Percentiles rank a stretch among this genome's conserved stretches.
phyloP scores from a whole-genome alignment of 2,113 vertebrate species.

The Verasper variegatus region DNA sequence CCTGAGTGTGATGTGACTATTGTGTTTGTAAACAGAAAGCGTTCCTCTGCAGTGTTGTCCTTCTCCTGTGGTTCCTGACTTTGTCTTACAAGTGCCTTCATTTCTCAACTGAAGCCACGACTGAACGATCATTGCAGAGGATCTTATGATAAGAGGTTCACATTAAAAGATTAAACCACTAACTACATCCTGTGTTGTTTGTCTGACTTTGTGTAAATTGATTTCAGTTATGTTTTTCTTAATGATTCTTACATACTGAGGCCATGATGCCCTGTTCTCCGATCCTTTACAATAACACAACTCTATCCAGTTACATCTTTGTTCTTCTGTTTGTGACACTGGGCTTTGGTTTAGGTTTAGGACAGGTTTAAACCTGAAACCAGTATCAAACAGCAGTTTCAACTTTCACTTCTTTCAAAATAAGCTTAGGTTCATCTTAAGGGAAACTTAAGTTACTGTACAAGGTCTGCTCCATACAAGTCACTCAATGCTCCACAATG shows the following conservation, averaged over 20 bases:
- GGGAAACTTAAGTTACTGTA: no score
- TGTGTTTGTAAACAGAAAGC: slow-evolving; percentile 8
- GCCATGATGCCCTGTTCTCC: no score
- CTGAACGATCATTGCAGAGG: slow-evolving; percentile 22
- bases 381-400: no score
- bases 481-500: no score
- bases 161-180: slow-evolving; percentile 16
- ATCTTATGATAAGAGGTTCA: slow-evolving; percentile 12
- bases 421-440: no score
- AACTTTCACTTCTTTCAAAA: no score
- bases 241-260: background rate
- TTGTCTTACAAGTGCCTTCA: slow-evolving; percentile 40
- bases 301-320: background rate
- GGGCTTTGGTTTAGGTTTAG: no score
- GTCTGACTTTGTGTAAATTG: background rate
- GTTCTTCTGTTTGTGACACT: no score
- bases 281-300: no score
- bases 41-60: background rate
- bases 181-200: background rate
- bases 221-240: background rate
- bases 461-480: no score
- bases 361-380: no score
- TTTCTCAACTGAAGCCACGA: slow-evolving; percentile 17
- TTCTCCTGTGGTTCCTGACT: background rate
- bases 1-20: slow-evolving; percentile 10